Evolutionary conservation across 1,140 invertebrate species (phyloP).

Genomic region (Caerostris extrusa): DNA sequence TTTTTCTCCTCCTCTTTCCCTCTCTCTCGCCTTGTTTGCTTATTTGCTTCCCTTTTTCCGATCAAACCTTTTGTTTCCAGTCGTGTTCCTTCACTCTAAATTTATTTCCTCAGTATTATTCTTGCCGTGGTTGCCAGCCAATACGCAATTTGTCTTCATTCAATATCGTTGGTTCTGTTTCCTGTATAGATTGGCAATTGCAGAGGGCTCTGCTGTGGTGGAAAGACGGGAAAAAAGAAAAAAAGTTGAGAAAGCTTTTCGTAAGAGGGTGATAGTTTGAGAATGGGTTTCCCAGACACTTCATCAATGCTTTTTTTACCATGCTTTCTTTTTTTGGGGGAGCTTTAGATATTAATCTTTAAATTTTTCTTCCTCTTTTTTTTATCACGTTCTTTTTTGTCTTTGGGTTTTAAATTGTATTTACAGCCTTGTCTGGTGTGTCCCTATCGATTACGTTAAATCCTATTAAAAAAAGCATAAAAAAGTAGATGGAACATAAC

Average conservation of each 20-base stretch:
- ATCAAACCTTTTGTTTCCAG: not conserved
- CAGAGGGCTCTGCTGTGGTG: not conserved
- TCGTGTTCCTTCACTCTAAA: conserved; percentile 67
- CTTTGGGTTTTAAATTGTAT: not conserved
- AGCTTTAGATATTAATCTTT: not conserved
- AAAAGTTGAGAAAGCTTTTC: not conserved
- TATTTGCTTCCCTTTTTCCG: not conserved
- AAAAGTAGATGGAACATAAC: not conserved
- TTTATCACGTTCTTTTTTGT: no score
- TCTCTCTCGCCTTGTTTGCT: not conserved
- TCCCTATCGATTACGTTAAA: not conserved
- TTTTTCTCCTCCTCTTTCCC: not conserved
- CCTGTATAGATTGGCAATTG: conserved; percentile 61
- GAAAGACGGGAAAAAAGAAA: not conserved
- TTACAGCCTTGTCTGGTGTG: not conserved
- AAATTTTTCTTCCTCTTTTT: not conserved
- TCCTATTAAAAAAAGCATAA: not conserved
- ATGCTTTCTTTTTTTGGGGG: no score
- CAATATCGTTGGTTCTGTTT: conserved; percentile 41
- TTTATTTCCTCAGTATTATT: conserved; percentile 69
- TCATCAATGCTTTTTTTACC: not conserved
- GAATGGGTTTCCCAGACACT: not conserved
- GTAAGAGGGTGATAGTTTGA: not conserved
- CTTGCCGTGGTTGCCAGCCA: conserved; percentile 63
- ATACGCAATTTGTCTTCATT: conserved; percentile 74